phyloP scores from a whole-genome alignment of 2,113 vertebrate species.

The Dicerorhinus sumatrensis region DNA sequence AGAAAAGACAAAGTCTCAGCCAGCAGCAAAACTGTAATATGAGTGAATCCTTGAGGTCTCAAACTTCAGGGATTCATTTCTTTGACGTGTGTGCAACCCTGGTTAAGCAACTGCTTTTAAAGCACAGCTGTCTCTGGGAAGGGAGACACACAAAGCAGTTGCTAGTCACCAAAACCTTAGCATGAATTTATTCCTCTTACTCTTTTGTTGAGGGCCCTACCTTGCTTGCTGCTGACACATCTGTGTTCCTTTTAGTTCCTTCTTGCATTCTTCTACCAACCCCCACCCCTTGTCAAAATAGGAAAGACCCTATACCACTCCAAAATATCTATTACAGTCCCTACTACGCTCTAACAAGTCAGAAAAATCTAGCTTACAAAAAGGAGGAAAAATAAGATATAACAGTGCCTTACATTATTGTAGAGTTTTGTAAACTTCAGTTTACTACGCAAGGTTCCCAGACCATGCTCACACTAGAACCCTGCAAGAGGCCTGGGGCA shows the following conservation, averaged over 20 bases:
- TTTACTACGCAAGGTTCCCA: not conserved
- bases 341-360: not conserved
- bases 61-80: not conserved
- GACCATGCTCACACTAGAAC: not conserved
- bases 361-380: not conserved
- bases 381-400: not conserved
- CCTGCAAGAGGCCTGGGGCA: not conserved
- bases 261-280: not conserved
- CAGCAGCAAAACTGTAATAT: not conserved
- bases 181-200: not conserved
- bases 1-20: not conserved
- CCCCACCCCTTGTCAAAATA: not conserved
- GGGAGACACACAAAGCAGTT: not conserved
- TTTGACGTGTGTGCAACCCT: not conserved
- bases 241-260: not conserved
- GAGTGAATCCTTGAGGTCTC: not conserved
- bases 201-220: not conserved
- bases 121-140: not conserved
- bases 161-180: not conserved
- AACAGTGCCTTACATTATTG: not conserved
- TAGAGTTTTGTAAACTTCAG: not conserved
- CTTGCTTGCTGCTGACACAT: fast-evolving
- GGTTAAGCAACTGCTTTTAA: not conserved
- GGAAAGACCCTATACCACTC: not conserved
- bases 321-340: not conserved